Percentiles rank a stretch among this genome's conserved stretches.
Evolutionary conservation across 2,113 vertebrate species (phyloP).

Genomic region (Scatophagus argus): DNA sequence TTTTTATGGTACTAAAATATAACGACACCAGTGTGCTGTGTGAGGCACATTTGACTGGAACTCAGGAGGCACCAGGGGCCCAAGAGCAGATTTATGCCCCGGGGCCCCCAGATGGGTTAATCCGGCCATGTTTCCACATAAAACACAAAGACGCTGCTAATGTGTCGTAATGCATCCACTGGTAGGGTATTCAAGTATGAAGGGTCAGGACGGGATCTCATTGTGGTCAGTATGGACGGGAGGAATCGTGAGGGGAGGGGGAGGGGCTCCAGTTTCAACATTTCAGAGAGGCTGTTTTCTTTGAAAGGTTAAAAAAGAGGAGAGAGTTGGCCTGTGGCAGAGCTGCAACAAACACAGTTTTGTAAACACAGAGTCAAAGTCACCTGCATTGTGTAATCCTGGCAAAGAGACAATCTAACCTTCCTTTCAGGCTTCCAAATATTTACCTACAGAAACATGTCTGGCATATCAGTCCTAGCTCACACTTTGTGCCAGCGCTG

Average conservation of each 20-base stretch:
- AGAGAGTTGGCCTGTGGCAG: not conserved
- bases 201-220: no score
- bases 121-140: no score
- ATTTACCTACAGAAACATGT: not conserved
- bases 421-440: conserved; percentile 1
- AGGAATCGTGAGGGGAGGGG: not conserved
- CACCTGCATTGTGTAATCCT: conserved; percentile 1
- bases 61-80: no score
- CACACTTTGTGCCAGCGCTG: not conserved
- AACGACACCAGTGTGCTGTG: no score
- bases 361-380: conserved; percentile 4
- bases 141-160: no score
- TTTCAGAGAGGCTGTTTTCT: not conserved
- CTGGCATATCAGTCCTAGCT: not conserved
- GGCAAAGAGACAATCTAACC: not conserved
- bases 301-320: not conserved
- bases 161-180: no score
- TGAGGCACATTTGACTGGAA: no score
- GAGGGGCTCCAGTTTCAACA: not conserved
- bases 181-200: no score
- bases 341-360: not conserved
- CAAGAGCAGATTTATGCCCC: no score
- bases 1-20: no score
- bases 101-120: no score
- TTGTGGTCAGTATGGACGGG: not conserved